Conservation (phyloP, 2,113 vertebrate genomes). For the Shinisaurus crocodilurus region DNA sequence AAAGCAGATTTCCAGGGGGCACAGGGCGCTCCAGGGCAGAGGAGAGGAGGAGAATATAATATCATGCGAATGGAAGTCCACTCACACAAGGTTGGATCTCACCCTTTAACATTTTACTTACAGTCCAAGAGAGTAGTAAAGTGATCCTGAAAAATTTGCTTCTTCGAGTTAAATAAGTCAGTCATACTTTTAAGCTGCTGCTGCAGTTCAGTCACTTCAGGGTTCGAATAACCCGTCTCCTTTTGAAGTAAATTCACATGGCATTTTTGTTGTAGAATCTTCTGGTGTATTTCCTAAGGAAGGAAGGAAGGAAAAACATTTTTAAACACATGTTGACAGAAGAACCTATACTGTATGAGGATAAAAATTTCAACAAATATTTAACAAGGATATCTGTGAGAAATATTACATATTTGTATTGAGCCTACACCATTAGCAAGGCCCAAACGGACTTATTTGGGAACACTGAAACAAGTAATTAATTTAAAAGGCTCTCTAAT, state of each 20-base stretch:
- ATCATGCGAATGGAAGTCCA: too few relatives aligned
- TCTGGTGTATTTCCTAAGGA: conserved; percentile 83
- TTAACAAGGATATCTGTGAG: background rate
- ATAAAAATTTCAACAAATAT: background rate
- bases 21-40: background rate
- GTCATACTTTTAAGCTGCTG: conserved; percentile 82
- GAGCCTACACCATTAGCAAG: too few relatives aligned
- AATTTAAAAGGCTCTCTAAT: too few relatives aligned
- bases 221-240: conserved; percentile 83
- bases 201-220: conserved; percentile 84
- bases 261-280: conserved; percentile 85
- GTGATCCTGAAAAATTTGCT: conserved; percentile 85
- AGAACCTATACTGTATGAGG: background rate
- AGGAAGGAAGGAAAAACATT: background rate
- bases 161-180: conserved; percentile 87
- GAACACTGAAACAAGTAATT: too few relatives aligned
- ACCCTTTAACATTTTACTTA: conserved; percentile 58
- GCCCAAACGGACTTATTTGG: too few relatives aligned
- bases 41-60: background rate
- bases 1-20: background rate
- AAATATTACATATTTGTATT: background rate
- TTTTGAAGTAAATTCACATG: conserved; percentile 82
- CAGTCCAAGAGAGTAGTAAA: conserved; percentile 81
- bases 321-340: background rate
- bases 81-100: background rate